Evolutionary conservation across 2,888 invertebrate species (phyloP), one percentile per base, ranked within the genome.

Genomic region (Rotaria macrura): DNA sequence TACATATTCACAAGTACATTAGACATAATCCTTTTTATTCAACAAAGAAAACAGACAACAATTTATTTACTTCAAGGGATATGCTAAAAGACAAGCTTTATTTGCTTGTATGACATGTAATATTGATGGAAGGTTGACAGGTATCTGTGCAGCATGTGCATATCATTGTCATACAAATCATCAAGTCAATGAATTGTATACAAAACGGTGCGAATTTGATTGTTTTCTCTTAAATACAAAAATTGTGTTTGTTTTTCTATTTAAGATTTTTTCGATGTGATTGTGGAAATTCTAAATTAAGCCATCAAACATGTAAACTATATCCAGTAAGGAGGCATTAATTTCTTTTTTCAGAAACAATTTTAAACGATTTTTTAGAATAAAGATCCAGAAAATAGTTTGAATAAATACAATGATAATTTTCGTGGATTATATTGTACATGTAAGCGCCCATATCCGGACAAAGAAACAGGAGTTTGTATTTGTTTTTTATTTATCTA

Each of bases 101-200:
- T 86, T 84, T 54, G 85, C 85, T 43, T 86, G 86, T 83, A 40
- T 54, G 1, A 72, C 72, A 40, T 40, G 25, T 34, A 72, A n/a
- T n/a, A 47, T 25, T 14, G n/a, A 85, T 6, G 57, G 47, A 57
- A 40, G 83, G 72, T 34, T 83, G 7, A 38, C 79, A 72, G 84
- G 85, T n/a, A 85, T 86, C 2, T 99, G 98, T 91, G 92, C 97
- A 5, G 98, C 97, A 4, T 99, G 99, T 90, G 95, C 95, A 89
- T 94, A 95, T 87, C 94, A 94, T 87, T 99, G 99, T 89, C 99
- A 99, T 90, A 96, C 96, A 89, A 95, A 95, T 85, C 99, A 99
- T 91, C 95, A 97, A 57, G 93, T 99, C 0, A 92, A 96, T 84
- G 98, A 99, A 90, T 92, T 99, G 34, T 99, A 98, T 90, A 99